Evolutionary conservation across 2,113 vertebrate species (phyloP), one percentile per base, ranked within the genome.

Genomic region (Lepisosteus osseus): DNA sequence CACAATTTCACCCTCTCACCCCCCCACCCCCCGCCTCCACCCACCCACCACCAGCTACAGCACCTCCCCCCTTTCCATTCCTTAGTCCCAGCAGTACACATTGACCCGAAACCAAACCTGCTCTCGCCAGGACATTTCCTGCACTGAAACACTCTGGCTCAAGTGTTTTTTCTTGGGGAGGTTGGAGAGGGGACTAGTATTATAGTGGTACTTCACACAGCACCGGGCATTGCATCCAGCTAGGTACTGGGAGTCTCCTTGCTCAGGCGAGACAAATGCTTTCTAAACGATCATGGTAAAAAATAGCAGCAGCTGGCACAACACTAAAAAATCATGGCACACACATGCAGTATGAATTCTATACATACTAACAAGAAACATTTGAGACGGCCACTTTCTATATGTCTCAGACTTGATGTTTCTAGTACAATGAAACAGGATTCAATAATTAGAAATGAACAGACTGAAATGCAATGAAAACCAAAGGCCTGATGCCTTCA

Each of bases 111-210:
- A 97, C 90, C 91, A 96, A 98, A 96, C 94, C 95, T 88, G 92
- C 91, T 92, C 96, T 97, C 96, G 93, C 94, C 94, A 93, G 95
- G 97, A 95, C 91, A 93, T 95, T 95, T 97, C 96, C 96, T 95
- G 95, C 95, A 94, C 94, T 90, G 95, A 95, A 96, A 98, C 95
- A 97, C 95, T 95, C 96, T 92, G 94, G 94, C 95, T 97, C 95
- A 94, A 97, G 95, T 97, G 96, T 96, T 96, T 97, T 95, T 98
- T 95, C 96, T 95, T 90, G 92, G 88, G 67, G 80, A 72, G 76
- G 77, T 17, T 42, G 51, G 15, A 71, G 75, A 82, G 81, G 76
- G 72, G 81, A 86, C 69, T 80, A 85, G 84, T 83, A 74, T 7
- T 1, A 73, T 82, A 67, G 77, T 64, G 84, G 88, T 83, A 87